Conservation (phyloP, 2,888 invertebrate genomes). For the Morinoia aosen region DNA sequence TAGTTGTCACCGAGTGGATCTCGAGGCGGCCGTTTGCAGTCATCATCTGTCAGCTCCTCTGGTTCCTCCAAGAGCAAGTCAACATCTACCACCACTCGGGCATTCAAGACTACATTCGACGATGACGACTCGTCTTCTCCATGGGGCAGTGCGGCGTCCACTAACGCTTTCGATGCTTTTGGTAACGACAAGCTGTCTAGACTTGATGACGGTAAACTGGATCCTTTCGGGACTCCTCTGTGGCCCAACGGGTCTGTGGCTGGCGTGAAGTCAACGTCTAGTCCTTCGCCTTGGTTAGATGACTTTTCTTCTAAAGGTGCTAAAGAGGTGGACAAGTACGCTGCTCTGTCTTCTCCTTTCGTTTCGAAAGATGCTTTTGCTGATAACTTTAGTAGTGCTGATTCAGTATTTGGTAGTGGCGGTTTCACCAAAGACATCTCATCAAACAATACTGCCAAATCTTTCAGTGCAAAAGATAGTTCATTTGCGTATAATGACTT, state of each 20-base stretch:
- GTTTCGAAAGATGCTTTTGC: conserved; percentile 58
- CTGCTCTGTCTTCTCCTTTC: conserved; percentile 50
- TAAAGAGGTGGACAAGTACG: conserved; percentile 48
- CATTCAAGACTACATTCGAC: conserved; percentile 19
- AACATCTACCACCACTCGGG: background rate
- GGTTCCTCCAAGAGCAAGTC: background rate
- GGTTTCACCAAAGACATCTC: conserved; percentile 12
- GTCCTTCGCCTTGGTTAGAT: conserved; percentile 62
- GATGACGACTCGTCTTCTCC: conserved; percentile 55
- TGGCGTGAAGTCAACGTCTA: background rate
- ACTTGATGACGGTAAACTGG: background rate
- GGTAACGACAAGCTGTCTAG: background rate
- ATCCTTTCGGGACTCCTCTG: conserved; percentile 57
- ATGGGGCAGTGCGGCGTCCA: conserved; percentile 59
- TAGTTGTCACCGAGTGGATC: background rate
- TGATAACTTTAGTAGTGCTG: conserved; percentile 30
- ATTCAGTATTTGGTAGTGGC: conserved; percentile 18
- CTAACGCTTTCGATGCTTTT: background rate
- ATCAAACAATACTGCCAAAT: background rate
- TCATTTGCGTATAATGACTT: background rate
- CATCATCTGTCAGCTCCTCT: background rate
- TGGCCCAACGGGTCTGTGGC: conserved; percentile 53
- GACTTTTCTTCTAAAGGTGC: conserved; percentile 52
- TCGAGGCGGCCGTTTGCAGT: background rate
- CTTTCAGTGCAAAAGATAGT: background rate